Base-by-base conservation (phyloP, 2,797 vertebrate species). In the Sebastes minor region DNA sequence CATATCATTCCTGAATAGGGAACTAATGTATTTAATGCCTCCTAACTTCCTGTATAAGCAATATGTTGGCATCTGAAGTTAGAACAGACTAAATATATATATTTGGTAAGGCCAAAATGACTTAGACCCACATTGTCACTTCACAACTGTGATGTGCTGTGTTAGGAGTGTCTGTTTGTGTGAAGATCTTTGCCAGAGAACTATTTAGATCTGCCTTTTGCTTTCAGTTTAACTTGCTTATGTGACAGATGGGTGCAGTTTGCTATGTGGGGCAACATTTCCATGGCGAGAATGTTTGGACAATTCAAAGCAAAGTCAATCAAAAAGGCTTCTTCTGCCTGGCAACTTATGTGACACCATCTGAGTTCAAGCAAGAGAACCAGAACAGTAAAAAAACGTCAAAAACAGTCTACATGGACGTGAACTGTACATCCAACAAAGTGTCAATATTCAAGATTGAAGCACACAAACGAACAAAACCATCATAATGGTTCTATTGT, bases 171-270 rank as follows among this genome's bases (percentile, higher is more conserved):
- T 78, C 62, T 86, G 70, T 86, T 86, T 88, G 74, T 66, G 53
- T 68, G 32, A 72, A 33, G 65, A 84, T 87, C 60, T 86, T 82
- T 78, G 64, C 73, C 74, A 77, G 25, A 69, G 42, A 82, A 63
- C 82, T 81, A 76, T 88, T 90, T 75, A 83, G 71, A 89, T 70
- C 4, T 72, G 80, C 63, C 70, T 82, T 87, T 87, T 87, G 78
- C 67, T 79, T 90, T 89, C 74, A 78, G 81, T 91, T 90, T 83
- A 88, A 85, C 71, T 88, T 80, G 78, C 85, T 87, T 73, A 66
- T 57, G 80, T 89, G 87, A 88, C 84, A 91, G 63, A 91, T 89
- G 79, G 87, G 75, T 76, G 71, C 85, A 81, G 84, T 83, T 85
- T 92, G 76, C 85, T 27, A 38, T 82, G 70, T 63, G 59, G 60